Percentiles rank a stretch among this genome's conserved stretches.
phyloP scores from a whole-genome alignment of 1,140 invertebrate species.

The Pogonomyrmex californicus region DNA sequence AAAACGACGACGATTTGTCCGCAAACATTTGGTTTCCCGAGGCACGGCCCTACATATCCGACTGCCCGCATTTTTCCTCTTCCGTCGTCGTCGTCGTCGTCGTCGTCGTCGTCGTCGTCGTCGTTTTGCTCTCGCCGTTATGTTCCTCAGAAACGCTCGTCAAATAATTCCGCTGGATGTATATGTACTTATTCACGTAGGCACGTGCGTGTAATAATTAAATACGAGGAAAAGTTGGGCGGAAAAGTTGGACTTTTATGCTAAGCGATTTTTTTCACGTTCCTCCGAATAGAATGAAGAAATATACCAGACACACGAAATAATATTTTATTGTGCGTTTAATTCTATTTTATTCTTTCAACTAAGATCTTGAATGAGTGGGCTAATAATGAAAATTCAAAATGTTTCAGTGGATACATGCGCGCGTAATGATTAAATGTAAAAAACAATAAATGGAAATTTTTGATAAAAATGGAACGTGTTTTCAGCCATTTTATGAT shows the following conservation, averaged over 20 bases:
- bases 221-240: slow-evolving; percentile 46
- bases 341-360: not conserved
- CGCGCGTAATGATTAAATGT: not conserved
- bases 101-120: not conserved
- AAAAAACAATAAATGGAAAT: not conserved
- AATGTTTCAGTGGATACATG: not conserved
- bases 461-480: not conserved
- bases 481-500: not conserved
- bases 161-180: slow-evolving; percentile 17
- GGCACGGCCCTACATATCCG: slow-evolving; percentile 62
- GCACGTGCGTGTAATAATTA: slow-evolving; percentile 48
- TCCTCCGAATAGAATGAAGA: not conserved
- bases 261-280: not conserved
- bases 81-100: not conserved
- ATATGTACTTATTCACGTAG: not conserved
- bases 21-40: slow-evolving; percentile 74
- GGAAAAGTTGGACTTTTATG: not conserved
- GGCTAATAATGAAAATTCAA: not conserved
- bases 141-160: slow-evolving; percentile 15
- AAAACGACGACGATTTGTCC: slow-evolving; percentile 75
- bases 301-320: not conserved
- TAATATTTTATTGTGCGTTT: not conserved
- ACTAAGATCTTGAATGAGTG: not conserved
- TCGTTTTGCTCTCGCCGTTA: not conserved
- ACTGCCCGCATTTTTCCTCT: slow-evolving; percentile 70